Percentiles rank a stretch among this genome's conserved stretches.
Evolutionary conservation across 2,113 vertebrate genomes (phyloP).

Genomic region (Scortum barcoo): DNA sequence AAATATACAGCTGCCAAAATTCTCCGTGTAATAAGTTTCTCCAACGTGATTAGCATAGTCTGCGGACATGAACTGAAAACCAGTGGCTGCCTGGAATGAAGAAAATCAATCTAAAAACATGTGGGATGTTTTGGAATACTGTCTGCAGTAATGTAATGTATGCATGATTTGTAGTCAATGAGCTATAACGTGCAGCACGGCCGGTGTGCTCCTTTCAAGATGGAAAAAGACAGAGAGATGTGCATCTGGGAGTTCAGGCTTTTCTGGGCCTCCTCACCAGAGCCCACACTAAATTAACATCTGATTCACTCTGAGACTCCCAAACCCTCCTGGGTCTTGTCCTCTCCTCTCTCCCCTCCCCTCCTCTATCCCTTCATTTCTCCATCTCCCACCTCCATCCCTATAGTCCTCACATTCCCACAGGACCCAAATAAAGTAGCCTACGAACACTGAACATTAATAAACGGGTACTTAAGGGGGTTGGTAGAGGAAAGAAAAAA

Average conservation of each 20-base stretch:
- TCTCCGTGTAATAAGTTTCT: not conserved
- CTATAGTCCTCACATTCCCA: constrained; percentile 39
- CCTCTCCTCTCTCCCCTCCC: constrained; percentile 25
- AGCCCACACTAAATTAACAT: constrained; percentile 79
- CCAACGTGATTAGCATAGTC: not conserved
- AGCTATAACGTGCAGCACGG: constrained; percentile 3
- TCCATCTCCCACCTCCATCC: constrained; percentile 47
- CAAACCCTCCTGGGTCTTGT: constrained; percentile 54
- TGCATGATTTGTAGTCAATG: constrained; percentile 13
- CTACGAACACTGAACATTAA: constrained; percentile 74
- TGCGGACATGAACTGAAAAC: constrained; percentile 28
- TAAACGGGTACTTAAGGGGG: constrained; percentile 70
- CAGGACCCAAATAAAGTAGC: constrained; percentile 64
- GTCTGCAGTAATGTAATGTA: constrained; percentile 12
- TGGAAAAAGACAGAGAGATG: constrained; percentile 2
- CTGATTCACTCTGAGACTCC: constrained; percentile 65
- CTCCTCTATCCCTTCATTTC: constrained; percentile 2
- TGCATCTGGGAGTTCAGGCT: constrained; percentile 41
- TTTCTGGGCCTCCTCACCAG: constrained; percentile 76
- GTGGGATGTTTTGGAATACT: not conserved
- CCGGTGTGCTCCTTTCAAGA: constrained; percentile 13
- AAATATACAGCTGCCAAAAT: not conserved
- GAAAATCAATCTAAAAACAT: constrained; percentile 16
- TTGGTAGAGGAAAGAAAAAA: constrained; percentile 41
- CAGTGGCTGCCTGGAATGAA: not conserved